phyloP scores from a whole-genome alignment of 2,797 vertebrate genomes.

The Brachyalestes nurse region DNA sequence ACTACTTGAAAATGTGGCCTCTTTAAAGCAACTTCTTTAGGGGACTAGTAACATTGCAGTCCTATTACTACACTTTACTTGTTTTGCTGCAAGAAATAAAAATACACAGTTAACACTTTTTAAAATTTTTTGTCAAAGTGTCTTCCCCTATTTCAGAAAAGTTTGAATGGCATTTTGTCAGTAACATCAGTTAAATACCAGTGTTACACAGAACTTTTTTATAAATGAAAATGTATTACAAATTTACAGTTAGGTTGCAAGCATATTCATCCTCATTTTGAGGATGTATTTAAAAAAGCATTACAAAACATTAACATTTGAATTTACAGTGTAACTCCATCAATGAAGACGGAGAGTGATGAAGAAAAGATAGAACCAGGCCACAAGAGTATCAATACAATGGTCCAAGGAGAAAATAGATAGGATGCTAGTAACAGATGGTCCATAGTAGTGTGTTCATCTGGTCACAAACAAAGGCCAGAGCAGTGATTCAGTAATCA shows the following conservation, averaged over 20 bases:
- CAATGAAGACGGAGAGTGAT: conserved; percentile 27
- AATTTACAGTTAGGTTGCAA: too few relatives aligned
- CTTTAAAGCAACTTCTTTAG: conserved; percentile 27
- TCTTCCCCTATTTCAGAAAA: background rate
- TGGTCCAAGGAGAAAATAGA: conserved; percentile 56
- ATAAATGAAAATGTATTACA: background rate
- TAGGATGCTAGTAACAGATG: conserved; percentile 70
- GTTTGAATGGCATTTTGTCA: background rate
- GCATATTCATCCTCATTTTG: background rate
- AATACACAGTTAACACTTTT: background rate
- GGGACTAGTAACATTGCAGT: background rate
- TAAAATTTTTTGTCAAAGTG: background rate
- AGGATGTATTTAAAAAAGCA: background rate
- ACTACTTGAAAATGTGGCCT: conserved; percentile 49
- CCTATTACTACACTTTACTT: background rate
- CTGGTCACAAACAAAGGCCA: conserved; percentile 75
- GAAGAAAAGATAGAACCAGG: conserved; percentile 45
- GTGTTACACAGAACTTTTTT: background rate
- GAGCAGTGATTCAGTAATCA: conserved; percentile 72
- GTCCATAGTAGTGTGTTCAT: conserved; percentile 68
- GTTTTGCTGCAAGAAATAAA: background rate
- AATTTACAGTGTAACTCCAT: conserved; percentile 11
- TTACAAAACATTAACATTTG: background rate
- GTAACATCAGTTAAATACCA: background rate
- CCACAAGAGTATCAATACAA: conserved; percentile 49